A percentile compares a stretch with the other conserved stretches of the same genome.
These are phyloP conservation scores for Drosophila robusta DNA, from an alignment of 2,888 invertebrate species.

Conservation along the genomic window DNA sequence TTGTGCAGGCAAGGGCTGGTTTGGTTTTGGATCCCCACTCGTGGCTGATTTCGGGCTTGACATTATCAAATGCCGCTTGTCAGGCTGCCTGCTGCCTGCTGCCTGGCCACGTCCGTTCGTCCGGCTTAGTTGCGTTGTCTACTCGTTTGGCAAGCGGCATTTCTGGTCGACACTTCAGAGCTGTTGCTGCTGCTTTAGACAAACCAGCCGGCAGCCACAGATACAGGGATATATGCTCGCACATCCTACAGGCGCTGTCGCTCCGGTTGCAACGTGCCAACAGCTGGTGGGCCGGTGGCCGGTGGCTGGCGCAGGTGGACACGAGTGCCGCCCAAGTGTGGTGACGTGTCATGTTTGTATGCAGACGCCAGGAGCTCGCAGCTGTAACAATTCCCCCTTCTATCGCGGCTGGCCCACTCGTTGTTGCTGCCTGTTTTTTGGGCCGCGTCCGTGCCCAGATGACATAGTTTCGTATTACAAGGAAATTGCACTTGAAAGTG, in stretches of 20 bases:
- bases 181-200: constrained; percentile 14
- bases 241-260: constrained; percentile 29
- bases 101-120: constrained; percentile 1
- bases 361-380: constrained; percentile 48
- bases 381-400: constrained; percentile 40
- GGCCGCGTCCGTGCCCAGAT: constrained; percentile 67
- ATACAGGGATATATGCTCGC: constrained; percentile 24
- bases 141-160: constrained; percentile 33
- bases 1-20: constrained; percentile 39
- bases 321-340: constrained; percentile 65
- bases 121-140: constrained; percentile 38
- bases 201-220: constrained; percentile 20
- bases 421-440: constrained; percentile 22
- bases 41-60: constrained; percentile 65
- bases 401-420: constrained; percentile 38
- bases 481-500: constrained; percentile 82
- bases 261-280: constrained; percentile 41
- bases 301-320: constrained; percentile 57
- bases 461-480: constrained; percentile 81
- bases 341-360: constrained; percentile 74
- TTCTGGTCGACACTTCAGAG: constrained; percentile 40
- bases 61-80: constrained; percentile 79
- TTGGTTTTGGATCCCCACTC: constrained; percentile 5
- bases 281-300: constrained; percentile 18
- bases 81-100: constrained; percentile 27